Evolutionary conservation across 2,888 invertebrate genomes (phyloP).

Genomic region (Drosophila quinaria): DNA sequence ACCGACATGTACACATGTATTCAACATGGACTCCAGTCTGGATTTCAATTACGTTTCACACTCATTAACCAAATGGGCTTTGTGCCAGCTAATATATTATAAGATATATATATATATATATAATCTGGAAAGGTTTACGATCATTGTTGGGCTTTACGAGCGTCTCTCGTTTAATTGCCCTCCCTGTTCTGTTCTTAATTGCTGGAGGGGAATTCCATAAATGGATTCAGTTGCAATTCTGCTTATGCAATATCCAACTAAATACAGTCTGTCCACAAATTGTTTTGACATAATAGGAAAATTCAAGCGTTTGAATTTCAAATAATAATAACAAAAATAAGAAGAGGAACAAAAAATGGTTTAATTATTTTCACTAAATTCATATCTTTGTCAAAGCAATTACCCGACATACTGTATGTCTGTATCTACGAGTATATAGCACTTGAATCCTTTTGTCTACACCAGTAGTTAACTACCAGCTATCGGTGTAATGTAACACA

Average conservation of each 20-base stretch:
- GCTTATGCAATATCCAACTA: conserved; percentile 30
- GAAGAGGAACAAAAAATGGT: no score
- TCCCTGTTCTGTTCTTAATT: conserved; percentile 24
- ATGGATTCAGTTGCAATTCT: conserved; percentile 19
- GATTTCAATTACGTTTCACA: conserved; percentile 32
- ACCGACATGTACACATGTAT: conserved; percentile 9
- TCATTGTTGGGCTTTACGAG: conserved; percentile 25
- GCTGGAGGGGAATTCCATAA: conserved; percentile 27
- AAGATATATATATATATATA: not conserved
- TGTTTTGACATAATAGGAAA: not conserved
- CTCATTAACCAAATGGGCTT: conserved; percentile 34
- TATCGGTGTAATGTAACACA: conserved; percentile 9
- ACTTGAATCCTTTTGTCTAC: conserved; percentile 9
- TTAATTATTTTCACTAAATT: no score
- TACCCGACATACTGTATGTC: not conserved
- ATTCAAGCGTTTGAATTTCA: no score
- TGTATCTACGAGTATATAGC: not conserved
- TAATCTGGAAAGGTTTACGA: conserved; percentile 26
- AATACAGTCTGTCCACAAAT: not conserved
- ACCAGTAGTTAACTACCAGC: not conserved
- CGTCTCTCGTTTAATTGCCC: conserved; percentile 37
- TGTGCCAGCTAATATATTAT: conserved; percentile 1
- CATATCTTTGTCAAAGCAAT: not conserved
- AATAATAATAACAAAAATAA: no score
- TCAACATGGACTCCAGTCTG: conserved; percentile 41